phyloP scores from a whole-genome alignment of 2,797 vertebrate genomes.

The Parotocinclus haroldoi region DNA sequence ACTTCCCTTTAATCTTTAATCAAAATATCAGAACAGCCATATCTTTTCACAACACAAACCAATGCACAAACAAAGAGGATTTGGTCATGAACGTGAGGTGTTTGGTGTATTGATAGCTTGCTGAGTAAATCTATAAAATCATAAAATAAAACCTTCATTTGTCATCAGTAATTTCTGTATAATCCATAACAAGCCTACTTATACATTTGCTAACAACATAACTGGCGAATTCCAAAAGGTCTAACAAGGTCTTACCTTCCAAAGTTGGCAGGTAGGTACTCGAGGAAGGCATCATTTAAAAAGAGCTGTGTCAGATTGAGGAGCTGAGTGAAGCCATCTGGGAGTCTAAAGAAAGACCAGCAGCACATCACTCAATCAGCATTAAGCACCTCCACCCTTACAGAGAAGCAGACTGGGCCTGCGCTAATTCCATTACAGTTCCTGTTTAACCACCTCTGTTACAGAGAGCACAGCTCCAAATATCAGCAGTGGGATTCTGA shows the following conservation, averaged over 20 bases:
- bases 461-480: constrained; percentile 6
- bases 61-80: too few relatives aligned
- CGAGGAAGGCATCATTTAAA: constrained; percentile 98
- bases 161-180: too few relatives aligned
- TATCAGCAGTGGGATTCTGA: too few relatives aligned
- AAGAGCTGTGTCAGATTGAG: constrained; percentile 99
- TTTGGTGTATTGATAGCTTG: too few relatives aligned
- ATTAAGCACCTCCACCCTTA: constrained; percentile 31
- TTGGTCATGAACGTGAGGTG: too few relatives aligned
- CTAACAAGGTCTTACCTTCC: constrained; percentile 82
- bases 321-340: constrained; percentile 98
- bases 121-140: too few relatives aligned
- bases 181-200: too few relatives aligned
- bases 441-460: constrained; percentile 18
- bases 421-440: constrained; percentile 39
- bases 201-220: too few relatives aligned
- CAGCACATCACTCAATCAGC: constrained; percentile 33
- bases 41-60: too few relatives aligned
- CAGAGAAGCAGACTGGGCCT: constrained; percentile 1
- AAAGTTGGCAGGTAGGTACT: constrained; percentile 98
- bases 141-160: too few relatives aligned
- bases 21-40: too few relatives aligned
- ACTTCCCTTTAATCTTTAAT: too few relatives aligned
- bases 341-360: constrained; percentile 75
- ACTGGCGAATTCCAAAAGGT: neutral